Conservation (phyloP, 2,113 vertebrate species). For the Clarias magur region DNA sequence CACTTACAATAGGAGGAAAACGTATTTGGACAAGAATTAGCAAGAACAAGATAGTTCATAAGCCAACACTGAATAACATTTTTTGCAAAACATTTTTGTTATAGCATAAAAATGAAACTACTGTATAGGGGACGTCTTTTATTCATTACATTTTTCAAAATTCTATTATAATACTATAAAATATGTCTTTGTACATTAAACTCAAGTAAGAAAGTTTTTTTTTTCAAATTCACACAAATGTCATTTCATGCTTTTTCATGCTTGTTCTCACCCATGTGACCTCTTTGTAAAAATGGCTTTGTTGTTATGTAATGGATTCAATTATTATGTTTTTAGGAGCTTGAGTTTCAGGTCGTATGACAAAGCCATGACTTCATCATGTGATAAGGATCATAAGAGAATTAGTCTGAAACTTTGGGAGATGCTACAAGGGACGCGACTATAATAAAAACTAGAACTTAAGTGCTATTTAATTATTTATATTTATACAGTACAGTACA, state of each 20-base stretch:
- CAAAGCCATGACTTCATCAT: no score
- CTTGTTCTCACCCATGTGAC: not conserved
- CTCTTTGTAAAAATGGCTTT: not conserved
- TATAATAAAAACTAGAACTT: not conserved
- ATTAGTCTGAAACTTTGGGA: not conserved
- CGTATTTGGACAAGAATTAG: not conserved
- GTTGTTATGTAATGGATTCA: not conserved
- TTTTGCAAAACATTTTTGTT: not conserved
- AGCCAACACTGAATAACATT: not conserved
- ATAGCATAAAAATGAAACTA: not conserved
- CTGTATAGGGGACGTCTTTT: not conserved
- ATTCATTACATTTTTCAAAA: not conserved
- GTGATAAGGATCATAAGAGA: not conserved
- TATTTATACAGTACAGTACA: no score
- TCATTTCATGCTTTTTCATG: not conserved
- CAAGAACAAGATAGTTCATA: not conserved
- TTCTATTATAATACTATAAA: not conserved
- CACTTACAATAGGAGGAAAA: not conserved
- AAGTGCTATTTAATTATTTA: no score
- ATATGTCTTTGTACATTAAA: no score
- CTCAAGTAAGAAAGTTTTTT: no score
- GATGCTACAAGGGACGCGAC: not conserved
- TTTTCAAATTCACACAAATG: not conserved
- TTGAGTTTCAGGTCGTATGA: not conserved
- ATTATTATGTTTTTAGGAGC: not conserved